Base-by-base conservation (phyloP, 2,888 invertebrate species). In the Balanococcus diminutus region DNA sequence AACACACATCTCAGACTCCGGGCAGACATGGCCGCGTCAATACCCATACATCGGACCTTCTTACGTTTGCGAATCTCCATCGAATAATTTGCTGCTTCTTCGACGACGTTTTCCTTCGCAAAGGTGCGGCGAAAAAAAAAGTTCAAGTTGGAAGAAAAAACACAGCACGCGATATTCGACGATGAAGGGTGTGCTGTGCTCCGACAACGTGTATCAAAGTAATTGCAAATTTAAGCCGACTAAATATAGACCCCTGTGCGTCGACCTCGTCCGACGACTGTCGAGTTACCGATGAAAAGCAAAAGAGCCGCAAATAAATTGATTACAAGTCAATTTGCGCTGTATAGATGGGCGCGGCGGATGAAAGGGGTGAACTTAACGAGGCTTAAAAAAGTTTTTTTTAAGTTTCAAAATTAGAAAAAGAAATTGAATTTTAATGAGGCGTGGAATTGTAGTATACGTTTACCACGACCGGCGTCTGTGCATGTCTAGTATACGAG, bases 371-470 rank as follows among this genome's bases (percentile, higher is more conserved):
- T 51, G 85, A 85, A 46, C 51, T 79, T 85, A 85, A 85, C 85
- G 85, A 85, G 79, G 85, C 85, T 85, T 79, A 67, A 85, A 85
- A 85, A 46, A 31, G 25, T 85, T 85, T 85, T 84, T 85, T 85
- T 82, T 32, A 85, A 85, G 85, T 85, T 85, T 85, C 79, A 85
- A 85, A 85, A 85, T 85, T 85, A 85, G 85, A 85, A 85, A 85
- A 85, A 85, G 85, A 85, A 85, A 85, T 85, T 85, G 85, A 85
- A 85, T 85, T 85, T 85, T 85, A 85, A 85, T 85, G 79, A 85
- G 72, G 85, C 85, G 67, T 85, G 79, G 39, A 85, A 85, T 85
- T 79, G 72, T 84, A 36, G 67, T 46, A 39, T 79, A 56, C 56
- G 56, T 56, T 19, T 56, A 56, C 56, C 4, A n/a, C 51, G 19